Evolutionary conservation across 2,888 invertebrate genomes (phyloP).

Genomic region (Callyntrura guangdongensis): DNA sequence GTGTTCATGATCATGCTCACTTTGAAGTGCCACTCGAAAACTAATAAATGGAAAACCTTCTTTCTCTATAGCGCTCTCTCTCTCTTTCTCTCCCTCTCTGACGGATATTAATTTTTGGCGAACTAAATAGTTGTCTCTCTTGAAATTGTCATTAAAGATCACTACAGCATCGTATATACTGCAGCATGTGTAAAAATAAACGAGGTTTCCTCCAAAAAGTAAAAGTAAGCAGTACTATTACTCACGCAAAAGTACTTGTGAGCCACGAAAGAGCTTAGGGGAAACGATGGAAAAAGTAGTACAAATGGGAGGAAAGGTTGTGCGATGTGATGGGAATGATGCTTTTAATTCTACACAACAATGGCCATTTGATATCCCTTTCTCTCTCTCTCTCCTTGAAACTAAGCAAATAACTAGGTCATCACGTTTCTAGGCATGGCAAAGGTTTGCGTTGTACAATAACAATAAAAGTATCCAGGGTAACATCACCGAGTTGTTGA

Average conservation of each 20-base stretch:
- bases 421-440: slow-evolving; percentile 50
- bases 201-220: not conserved
- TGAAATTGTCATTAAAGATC: slow-evolving; percentile 37
- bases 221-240: slow-evolving; percentile 1
- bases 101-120: slow-evolving; percentile 38
- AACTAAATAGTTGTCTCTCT: slow-evolving; percentile 12
- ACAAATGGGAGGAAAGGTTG: slow-evolving; percentile 22
- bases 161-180: not conserved
- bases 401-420: slow-evolving; percentile 40
- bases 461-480: slow-evolving; percentile 45
- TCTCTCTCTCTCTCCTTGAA: slow-evolving; percentile 1
- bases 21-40: slow-evolving; percentile 33
- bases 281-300: slow-evolving; percentile 24
- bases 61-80: not conserved
- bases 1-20: slow-evolving; percentile 6
- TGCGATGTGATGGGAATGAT: slow-evolving; percentile 24
- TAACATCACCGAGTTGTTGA: slow-evolving; percentile 34
- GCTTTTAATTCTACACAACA: slow-evolving; percentile 50
- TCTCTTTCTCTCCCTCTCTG: not conserved
- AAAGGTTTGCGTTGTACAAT: slow-evolving; percentile 32
- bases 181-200: slow-evolving; percentile 17
- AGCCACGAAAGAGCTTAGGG: not conserved
- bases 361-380: slow-evolving; percentile 1
- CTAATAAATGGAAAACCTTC: slow-evolving; percentile 31
- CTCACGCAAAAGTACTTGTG: slow-evolving; percentile 4